These are phyloP conservation scores for Acleris literana DNA, from an alignment of 2,888 invertebrate species.

Conservation along the genomic window DNA sequence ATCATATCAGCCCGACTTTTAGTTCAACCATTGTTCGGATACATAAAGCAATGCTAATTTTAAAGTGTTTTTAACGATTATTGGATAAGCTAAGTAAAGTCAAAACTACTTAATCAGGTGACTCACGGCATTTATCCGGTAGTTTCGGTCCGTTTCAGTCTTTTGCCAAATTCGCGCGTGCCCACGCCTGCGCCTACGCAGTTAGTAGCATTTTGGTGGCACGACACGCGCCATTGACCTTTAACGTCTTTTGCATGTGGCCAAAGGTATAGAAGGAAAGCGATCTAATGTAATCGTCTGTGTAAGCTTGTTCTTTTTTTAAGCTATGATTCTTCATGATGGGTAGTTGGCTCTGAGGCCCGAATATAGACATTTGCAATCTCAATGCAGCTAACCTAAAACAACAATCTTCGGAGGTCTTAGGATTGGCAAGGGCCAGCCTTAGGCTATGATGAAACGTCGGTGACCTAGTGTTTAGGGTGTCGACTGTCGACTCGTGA, in stretches of 20 bases:
- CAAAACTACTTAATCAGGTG: conserved; percentile 30
- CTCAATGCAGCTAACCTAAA: too few species aligned
- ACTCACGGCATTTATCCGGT: conserved; percentile 27
- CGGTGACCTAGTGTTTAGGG: too few species aligned
- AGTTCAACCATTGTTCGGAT: too few species aligned
- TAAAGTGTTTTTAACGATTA: conserved; percentile 9
- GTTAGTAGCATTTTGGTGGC: conserved; percentile 34
- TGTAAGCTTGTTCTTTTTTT: neutral
- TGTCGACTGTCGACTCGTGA: too few species aligned
- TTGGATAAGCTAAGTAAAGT: conserved; percentile 16
- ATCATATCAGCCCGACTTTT: too few species aligned
- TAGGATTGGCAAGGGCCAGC: too few species aligned
- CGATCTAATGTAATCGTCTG: neutral
- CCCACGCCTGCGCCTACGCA: conserved; percentile 30
- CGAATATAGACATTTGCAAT: too few species aligned
- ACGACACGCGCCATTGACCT: conserved; percentile 37
- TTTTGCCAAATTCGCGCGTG: conserved; percentile 31
- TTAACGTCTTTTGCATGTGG: conserved; percentile 17
- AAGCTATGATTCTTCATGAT: too few species aligned
- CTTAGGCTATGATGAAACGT: too few species aligned
- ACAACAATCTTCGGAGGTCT: too few species aligned
- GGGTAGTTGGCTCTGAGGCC: too few species aligned
- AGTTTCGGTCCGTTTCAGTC: conserved; percentile 22
- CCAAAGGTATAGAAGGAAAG: conserved; percentile 3
- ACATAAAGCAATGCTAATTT: neutral